Percentiles rank a stretch among this genome's conserved stretches.
Conservation (phyloP, 1,140 invertebrate species). For the Drosophila littoralis region DNA sequence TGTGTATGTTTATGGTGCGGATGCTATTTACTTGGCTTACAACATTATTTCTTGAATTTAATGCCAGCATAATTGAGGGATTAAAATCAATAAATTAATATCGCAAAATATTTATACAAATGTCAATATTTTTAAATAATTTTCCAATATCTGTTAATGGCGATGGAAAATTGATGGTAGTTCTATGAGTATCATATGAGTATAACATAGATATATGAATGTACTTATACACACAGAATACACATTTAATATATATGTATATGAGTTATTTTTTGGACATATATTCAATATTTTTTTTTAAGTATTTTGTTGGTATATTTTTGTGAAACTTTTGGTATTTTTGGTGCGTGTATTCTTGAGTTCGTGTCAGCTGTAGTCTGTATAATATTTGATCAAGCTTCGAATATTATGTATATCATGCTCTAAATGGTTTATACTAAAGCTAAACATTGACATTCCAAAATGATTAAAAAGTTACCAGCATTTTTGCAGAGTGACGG, state of each 20-base stretch:
- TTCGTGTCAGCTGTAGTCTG: constrained; percentile 3
- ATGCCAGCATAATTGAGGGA: constrained; percentile 3
- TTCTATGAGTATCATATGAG: constrained; percentile 37
- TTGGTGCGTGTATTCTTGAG: constrained; percentile 49
- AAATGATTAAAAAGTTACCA: constrained; percentile 26
- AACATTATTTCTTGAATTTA: constrained; percentile 11
- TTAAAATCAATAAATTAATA: constrained; percentile 22
- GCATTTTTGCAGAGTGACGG: constrained; percentile 40
- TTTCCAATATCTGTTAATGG: constrained; percentile 72
- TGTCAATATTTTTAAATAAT: constrained; percentile 34
- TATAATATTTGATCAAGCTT: background rate
- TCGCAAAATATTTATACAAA: constrained; percentile 53
- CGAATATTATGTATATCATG: constrained; percentile 23
- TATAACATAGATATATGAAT: constrained; percentile 34
- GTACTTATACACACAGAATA: constrained; percentile 25
- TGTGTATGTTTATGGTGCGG: constrained; percentile 12
- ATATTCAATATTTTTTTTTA: constrained; percentile 24
- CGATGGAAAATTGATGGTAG: constrained; percentile 68
- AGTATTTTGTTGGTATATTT: constrained; percentile 74
- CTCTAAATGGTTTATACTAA: background rate
- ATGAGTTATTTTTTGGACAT: constrained; percentile 6
- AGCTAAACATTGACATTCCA: constrained; percentile 25
- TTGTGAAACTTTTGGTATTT: constrained; percentile 58
- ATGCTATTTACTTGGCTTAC: constrained; percentile 41
- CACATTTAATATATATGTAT: constrained; percentile 16